phyloP scores from a whole-genome alignment of 2,888 invertebrate species.

The Nemurella pictetii region DNA sequence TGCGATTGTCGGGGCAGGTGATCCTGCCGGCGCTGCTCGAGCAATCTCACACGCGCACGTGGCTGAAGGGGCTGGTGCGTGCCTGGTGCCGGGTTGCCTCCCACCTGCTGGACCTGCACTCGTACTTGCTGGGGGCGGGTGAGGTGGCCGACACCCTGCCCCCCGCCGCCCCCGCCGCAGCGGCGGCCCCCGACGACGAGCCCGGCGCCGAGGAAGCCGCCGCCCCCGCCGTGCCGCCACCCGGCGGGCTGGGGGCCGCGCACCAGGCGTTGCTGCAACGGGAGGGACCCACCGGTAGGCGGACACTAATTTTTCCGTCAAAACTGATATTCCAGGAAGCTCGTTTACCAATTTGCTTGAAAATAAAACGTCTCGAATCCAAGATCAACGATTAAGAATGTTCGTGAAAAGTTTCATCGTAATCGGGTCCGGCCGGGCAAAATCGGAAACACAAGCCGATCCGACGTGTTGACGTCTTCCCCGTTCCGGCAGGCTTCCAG shows the following conservation, averaged over 20 bases:
- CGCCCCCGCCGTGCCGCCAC: constrained; percentile 50
- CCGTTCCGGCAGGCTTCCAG: constrained; percentile 78
- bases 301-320: too few relatives aligned
- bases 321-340: too few relatives aligned
- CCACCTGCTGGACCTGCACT: constrained; percentile 82
- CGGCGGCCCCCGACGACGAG: constrained; percentile 49
- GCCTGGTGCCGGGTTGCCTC: constrained; percentile 86
- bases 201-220: constrained; percentile 51
- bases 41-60: constrained; percentile 92
- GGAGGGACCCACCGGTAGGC: constrained; percentile 61
- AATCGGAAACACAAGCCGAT: too few relatives aligned
- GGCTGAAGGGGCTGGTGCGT: constrained; percentile 88
- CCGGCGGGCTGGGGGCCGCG: constrained; percentile 70
- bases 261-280: constrained; percentile 88
- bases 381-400: too few relatives aligned
- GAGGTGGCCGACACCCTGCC: constrained; percentile 29
- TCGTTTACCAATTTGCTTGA: too few relatives aligned
- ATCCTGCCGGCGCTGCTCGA: constrained; percentile 94
- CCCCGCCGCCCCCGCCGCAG: constrained; percentile 26
- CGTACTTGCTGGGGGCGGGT: constrained; percentile 82
- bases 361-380: too few relatives aligned
- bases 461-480: too few relatives aligned
- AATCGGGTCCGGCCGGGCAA: too few relatives aligned
- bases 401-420: too few relatives aligned
- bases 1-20: constrained; percentile 58